Evolutionary conservation across 2,888 invertebrate species (phyloP), one percentile per base, ranked within the genome.

Genomic region (Brachynemurus nebulosus): DNA sequence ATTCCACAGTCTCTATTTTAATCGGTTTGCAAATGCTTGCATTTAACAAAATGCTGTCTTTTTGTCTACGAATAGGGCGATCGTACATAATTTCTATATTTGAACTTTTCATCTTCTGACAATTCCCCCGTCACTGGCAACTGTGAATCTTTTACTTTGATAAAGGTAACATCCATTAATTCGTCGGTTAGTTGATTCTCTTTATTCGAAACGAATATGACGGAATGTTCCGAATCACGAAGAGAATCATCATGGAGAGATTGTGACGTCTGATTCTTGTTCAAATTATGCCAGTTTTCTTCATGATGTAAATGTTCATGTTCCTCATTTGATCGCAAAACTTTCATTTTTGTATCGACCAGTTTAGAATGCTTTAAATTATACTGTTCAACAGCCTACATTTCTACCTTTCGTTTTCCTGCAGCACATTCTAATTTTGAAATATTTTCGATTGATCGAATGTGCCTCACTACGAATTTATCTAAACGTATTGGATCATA

Each of bases 401-500:
- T 14, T 34, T 34, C 14, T 34, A 6, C 21, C 19, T 37, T 38
- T 47, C 11, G 3, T 39, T 4, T 12, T 23, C 19, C 3, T 12
- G 11, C 12, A 17, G 47, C 42, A 16, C 45, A 43, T n/a, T 47
- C 33, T 18, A 47, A 40, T 12, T 48, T 50, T 9, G 21, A 47
- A 1, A 43, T 44, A 17, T 45, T 48, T 23, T 43, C 39, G 11
- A 51, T 21, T 4, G 39, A 30, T 23, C 44, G 44, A 8, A 52
- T 34, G 30, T 52, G 52, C 4, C 42, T 36, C 8, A 48, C 38
- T 7, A 51, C 42, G 30, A 39, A 51, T 36, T 52, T 50, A 23
- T 50, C 47, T 0, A 43, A 30, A 8, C 50, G 39, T 3, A 49
- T 42, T 9, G 47, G 11, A n/a, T 45, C 44, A 12, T 42, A 20